Base-by-base conservation (phyloP, 2,888 invertebrate genomes). In the Cheilosia scutellata region DNA sequence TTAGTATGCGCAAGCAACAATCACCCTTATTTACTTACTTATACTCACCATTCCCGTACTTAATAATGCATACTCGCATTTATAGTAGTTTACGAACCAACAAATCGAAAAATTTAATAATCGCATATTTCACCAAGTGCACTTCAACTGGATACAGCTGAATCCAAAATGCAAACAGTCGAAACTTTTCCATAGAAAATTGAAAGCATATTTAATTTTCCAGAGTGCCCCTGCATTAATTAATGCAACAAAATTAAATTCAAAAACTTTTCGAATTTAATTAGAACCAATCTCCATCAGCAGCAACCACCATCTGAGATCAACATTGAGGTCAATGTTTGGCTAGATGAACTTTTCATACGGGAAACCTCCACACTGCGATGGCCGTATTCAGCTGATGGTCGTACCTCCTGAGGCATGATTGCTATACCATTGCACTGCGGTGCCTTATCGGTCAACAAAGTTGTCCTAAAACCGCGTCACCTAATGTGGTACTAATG, bases 401-500 rank as follows among this genome's bases (percentile, higher is more conserved):
- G 57, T 27, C 44, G 47, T 65, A 13, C 42, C 44, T 53, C 44
- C 20, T 27, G 29, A 60, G 62, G 16, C 47, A 80, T 62, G 58
- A 66, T 57, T 37, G 11, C 40, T 13, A 20, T 11, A 9, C 27
- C 51, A 51, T 27, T 25, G 51, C 27, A 27, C 13, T 44, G 20
- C 44, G 25, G 33, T 51, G 71, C 65, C 71, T 80, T 84, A 84
- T 84, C 84, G 84, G 71, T 80, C 84, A 84, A 76, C 75, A 65
- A 62, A 84, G 44, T 75, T 70, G 63, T 70, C 49, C 72, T 31
- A 40, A 47, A 66, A 5, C 70, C 53, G 25, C 70, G 49, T 13
- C 70, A 71, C 55, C 80, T 84, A 76, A 80, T 84, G 80, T 71
- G 68, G 65, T 58, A 65, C 83, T 78, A 83, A 83, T 75, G 65